A percentile compares a stretch with the other conserved stretches of the same genome.
phyloP scores from a whole-genome alignment of 2,113 vertebrate genomes.

The Anguilla japonica region DNA sequence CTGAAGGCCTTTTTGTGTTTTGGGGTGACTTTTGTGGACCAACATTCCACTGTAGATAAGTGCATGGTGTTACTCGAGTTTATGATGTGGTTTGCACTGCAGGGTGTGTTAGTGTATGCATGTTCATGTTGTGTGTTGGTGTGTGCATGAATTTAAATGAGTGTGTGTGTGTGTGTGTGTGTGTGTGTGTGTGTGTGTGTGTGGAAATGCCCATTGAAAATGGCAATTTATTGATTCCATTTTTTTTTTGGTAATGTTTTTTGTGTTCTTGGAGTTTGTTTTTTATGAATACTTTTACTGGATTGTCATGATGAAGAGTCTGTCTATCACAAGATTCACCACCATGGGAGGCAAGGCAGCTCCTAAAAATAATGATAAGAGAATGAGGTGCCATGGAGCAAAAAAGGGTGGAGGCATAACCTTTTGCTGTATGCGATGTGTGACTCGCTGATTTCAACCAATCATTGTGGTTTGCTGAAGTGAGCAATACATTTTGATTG shows the following conservation, averaged over 20 bases:
- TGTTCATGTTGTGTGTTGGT: constrained; percentile 46
- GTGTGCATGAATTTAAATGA: constrained; percentile 68
- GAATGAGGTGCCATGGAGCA: neutral
- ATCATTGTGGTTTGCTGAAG: neutral
- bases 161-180: constrained; percentile 73
- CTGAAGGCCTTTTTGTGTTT: constrained; percentile 58
- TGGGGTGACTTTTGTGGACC: constrained; percentile 69
- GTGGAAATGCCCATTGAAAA: constrained; percentile 62
- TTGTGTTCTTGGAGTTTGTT: constrained; percentile 71
- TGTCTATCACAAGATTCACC: neutral
- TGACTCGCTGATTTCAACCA: neutral
- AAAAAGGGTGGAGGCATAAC: neutral
- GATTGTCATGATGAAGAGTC: constrained; percentile 73
- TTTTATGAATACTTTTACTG: constrained; percentile 70
- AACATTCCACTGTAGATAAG: constrained; percentile 64
- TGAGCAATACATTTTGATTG: neutral
- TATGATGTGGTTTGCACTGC: constrained; percentile 62
- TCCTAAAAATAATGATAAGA: neutral
- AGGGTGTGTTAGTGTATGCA: constrained; percentile 23
- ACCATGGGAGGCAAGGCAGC: neutral
- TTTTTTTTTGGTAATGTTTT: constrained; percentile 56
- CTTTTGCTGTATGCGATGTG: too few relatives aligned
- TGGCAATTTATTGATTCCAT: constrained; percentile 20
- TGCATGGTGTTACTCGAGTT: constrained; percentile 78
- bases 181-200: constrained; percentile 72